phyloP scores from a whole-genome alignment of 2,888 invertebrate genomes.

The Piscicola geometra region DNA sequence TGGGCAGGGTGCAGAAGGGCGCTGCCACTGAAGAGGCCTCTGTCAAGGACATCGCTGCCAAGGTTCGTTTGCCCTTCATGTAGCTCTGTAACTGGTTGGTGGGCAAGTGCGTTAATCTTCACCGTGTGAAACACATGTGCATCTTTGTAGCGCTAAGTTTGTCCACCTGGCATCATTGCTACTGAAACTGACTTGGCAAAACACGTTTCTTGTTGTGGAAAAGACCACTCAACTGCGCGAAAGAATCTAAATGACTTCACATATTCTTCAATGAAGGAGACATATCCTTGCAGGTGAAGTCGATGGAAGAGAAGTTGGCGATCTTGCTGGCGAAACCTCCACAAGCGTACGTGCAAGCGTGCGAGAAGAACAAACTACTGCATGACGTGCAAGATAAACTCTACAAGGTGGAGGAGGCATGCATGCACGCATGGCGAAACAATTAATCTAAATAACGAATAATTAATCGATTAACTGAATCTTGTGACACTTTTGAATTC shows the following conservation, averaged over 20 bases:
- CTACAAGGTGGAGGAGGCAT: conserved; percentile 59
- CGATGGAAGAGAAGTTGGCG: neutral
- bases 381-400: conserved; percentile 67
- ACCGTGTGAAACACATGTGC: too few species aligned
- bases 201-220: too few species aligned
- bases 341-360: conserved; percentile 54
- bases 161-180: too few species aligned
- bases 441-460: neutral
- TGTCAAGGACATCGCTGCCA: too few species aligned
- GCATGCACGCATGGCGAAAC: neutral
- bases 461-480: neutral
- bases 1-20: conserved; percentile 64
- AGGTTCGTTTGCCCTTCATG: too few species aligned
- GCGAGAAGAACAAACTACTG: conserved; percentile 67
- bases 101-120: too few species aligned
- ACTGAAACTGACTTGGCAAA: too few species aligned
- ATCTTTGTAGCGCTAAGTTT: too few species aligned
- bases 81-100: too few species aligned
- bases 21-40: conserved; percentile 46
- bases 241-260: too few species aligned
- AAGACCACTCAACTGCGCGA: too few species aligned
- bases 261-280: too few species aligned
- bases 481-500: neutral
- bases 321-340: neutral
- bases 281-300: neutral